Evolutionary conservation across 2,113 vertebrate genomes (phyloP), one percentile per base, ranked within the genome.

Genomic region (Xenopus laevis): DNA sequence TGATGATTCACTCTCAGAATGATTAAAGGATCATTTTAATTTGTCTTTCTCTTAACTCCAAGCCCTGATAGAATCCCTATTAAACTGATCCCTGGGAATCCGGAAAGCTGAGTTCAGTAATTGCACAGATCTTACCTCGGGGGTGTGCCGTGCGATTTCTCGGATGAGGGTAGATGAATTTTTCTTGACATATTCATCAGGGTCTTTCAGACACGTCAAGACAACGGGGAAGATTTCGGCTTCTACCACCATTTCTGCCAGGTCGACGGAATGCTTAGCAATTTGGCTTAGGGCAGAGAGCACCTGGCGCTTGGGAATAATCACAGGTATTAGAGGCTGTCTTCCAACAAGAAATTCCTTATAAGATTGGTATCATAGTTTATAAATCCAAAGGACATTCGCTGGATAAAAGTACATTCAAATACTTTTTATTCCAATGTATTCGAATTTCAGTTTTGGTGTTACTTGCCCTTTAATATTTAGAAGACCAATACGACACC

Each of bases 191-290:
- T 89, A 92, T 82, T 97, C 92, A 73, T 97, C 94, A 7, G 89
- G 91, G 81, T 96, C 95, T 82, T 91, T 92, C 84, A 98, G 88
- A 82, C 92, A 95, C 72, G 84, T 87, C 65, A 98, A 69, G 4
- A 94, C 92, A 47, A 94, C 90, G 2, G 95, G 95, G 81, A 98
- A 98, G 85, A 98, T 89, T 82, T 98, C 95, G 0, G 94, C 96
- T 85, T 96, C 95, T 15, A 95, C 88, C 82, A 95, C 95, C 94
- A 96, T 89, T 89, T 98, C 94, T 3, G 95, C 95, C 83, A 98
- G 85, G 78, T 92, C 89, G 82, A 93, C 87, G 0, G 94, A 98
- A 86, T 97, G 97, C 67, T 98, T 98, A 67, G 93, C 90, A 80
- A 96, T 94, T 86, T 97, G 96, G 78, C 95, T 91, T 50, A 98